These are phyloP conservation scores for Phylloscopus trochilus DNA, from an alignment of 2,113 vertebrate species.

Conservation along the genomic window DNA sequence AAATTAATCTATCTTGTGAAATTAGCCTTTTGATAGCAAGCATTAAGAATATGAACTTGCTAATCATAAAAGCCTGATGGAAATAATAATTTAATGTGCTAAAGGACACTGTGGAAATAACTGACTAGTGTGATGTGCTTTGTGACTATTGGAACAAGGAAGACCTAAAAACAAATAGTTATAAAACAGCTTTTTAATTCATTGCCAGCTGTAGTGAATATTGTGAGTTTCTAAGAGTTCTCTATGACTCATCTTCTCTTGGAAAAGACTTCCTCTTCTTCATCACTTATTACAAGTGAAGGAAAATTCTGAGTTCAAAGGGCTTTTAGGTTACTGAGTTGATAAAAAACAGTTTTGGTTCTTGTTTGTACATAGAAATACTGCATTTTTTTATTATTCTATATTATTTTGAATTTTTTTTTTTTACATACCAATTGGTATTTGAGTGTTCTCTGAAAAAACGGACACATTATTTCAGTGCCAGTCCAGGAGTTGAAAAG, in stretches of 20 bases:
- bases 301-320: background rate
- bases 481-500: background rate
- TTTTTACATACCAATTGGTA: background rate
- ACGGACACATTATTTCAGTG: background rate
- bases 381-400: background rate
- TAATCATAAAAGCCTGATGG: background rate
- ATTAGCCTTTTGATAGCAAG: background rate
- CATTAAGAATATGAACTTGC: background rate
- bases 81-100: background rate
- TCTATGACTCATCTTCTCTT: conserved; percentile 15
- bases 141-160: background rate
- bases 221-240: background rate
- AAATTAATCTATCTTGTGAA: background rate
- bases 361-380: background rate
- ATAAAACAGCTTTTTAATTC: background rate
- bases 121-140: background rate
- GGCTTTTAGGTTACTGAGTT: background rate
- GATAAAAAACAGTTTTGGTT: background rate
- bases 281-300: background rate
- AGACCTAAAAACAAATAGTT: background rate
- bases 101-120: background rate
- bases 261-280: conserved; percentile 3
- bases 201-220: background rate
- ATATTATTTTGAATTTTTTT: background rate
- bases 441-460: background rate